Conservation (phyloP, 2,113 vertebrate genomes). For the Casuarius casuarius region DNA sequence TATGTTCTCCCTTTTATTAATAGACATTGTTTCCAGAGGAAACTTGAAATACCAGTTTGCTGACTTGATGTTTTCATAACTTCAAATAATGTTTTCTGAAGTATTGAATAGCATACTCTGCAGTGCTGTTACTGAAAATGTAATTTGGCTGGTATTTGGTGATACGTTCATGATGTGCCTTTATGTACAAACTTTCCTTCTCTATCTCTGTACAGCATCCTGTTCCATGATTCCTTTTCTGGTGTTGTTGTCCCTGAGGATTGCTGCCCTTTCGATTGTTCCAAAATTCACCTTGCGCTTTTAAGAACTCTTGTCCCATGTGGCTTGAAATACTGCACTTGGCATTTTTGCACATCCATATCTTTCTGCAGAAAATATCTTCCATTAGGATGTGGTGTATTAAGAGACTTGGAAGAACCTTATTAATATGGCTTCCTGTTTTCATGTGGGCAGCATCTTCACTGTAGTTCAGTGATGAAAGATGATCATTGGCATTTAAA, state of each 20-base stretch:
- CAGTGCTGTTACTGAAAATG: fast-evolving
- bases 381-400: neutral
- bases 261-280: neutral
- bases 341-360: neutral
- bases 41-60: neutral
- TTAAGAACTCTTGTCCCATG: neutral
- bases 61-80: neutral
- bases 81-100: neutral
- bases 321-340: neutral
- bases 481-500: neutral
- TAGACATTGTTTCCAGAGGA: neutral
- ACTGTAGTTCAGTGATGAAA: neutral
- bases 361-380: neutral
- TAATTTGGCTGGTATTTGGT: neutral
- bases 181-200: neutral
- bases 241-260: neutral
- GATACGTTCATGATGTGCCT: neutral
- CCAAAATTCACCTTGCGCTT: neutral
- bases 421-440: neutral
- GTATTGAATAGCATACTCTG: neutral
- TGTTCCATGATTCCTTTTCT: neutral
- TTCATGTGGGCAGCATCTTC: neutral
- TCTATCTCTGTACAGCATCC: neutral
- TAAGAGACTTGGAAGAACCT: neutral
- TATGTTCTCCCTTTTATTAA: neutral